Percentiles rank a stretch among this genome's conserved stretches.
phyloP scores from a whole-genome alignment of 2,113 vertebrate species.

The Egretta garzetta region DNA sequence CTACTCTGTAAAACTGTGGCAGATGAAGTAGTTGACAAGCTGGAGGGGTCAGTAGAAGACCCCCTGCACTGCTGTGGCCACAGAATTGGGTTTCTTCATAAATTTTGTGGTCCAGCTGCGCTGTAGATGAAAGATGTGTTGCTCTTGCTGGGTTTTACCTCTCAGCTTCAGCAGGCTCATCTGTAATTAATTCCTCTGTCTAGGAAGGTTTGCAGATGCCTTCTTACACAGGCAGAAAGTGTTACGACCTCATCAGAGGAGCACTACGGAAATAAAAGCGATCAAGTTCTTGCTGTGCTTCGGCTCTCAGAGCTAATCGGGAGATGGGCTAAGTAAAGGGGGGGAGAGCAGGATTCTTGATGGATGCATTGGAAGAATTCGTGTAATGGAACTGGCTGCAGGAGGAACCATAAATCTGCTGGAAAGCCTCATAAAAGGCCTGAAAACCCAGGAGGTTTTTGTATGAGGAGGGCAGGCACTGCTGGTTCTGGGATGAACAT shows the following conservation, averaged over 20 bases:
- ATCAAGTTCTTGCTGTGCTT: neutral
- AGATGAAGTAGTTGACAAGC: neutral
- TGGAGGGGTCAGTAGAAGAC: neutral
- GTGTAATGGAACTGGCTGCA: neutral
- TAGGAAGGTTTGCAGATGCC: neutral
- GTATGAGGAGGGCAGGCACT: neutral
- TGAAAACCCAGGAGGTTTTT: neutral
- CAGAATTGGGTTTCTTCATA: neutral
- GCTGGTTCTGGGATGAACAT: neutral
- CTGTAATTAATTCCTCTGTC: neutral
- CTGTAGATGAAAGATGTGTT: neutral
- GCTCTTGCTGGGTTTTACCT: neutral
- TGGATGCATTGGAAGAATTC: neutral
- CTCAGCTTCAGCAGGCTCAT: neutral
- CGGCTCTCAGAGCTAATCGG: neutral
- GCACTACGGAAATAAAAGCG: neutral
- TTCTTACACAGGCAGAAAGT: neutral
- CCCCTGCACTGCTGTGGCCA: neutral
- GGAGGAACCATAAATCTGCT: slow-evolving; percentile 10
- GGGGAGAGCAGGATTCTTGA: neutral
- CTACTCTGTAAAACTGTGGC: neutral
- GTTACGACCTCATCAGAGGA: neutral
- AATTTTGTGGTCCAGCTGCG: neutral
- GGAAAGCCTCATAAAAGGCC: neutral
- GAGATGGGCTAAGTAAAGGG: neutral